These are phyloP conservation scores for Phlogophora meticulosa DNA, from an alignment of 2,888 invertebrate genomes.

Conservation along the genomic window DNA sequence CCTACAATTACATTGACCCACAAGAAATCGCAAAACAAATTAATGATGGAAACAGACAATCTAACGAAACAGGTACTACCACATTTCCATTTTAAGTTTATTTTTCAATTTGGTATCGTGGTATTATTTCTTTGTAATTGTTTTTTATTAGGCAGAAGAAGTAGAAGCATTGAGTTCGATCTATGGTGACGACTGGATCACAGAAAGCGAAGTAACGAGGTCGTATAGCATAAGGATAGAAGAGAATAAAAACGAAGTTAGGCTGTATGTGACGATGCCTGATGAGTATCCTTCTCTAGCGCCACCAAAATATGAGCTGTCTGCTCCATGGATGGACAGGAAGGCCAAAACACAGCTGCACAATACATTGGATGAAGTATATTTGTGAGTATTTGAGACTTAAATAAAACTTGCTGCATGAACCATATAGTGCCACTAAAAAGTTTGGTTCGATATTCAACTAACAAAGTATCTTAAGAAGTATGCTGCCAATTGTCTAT, in stretches of 20 bases:
- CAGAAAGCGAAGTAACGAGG: conserved; percentile 90
- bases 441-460: background rate
- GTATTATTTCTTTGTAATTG: conserved; percentile 21
- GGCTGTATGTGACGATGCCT: conserved; percentile 92
- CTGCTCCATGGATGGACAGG: conserved; percentile 93
- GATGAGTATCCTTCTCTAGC: conserved; percentile 92
- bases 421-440: background rate
- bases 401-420: background rate
- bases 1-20: background rate
- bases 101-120: background rate
- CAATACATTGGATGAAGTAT: conserved; percentile 91
- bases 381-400: conserved; percentile 90
- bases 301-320: conserved; percentile 93
- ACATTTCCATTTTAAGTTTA: background rate
- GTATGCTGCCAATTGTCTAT: background rate
- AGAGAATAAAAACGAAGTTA: conserved; percentile 88
- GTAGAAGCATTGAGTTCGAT: conserved; percentile 94
- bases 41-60: conserved; percentile 77
- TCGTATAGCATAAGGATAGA: conserved; percentile 92
- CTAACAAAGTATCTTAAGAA: too few relatives aligned
- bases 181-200: conserved; percentile 93
- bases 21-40: background rate
- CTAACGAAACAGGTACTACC: conserved; percentile 72
- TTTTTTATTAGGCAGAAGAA: conserved; percentile 91
- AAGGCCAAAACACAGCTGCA: conserved; percentile 91